Conservation (phyloP, 2,113 vertebrate genomes). For the Hemibates koningsi region DNA sequence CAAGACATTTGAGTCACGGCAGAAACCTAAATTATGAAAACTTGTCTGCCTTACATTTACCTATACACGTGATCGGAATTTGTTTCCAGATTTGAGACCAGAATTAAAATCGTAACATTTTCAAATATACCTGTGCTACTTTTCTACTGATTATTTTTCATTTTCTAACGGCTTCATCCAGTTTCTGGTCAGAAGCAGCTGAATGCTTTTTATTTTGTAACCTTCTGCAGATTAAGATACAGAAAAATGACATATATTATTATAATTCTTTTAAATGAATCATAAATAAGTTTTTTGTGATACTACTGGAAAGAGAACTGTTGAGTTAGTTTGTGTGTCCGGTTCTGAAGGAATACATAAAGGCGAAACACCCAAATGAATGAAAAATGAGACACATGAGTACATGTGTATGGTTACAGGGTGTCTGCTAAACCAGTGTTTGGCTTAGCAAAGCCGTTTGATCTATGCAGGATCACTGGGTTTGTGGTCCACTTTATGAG, state of each 20-base stretch:
- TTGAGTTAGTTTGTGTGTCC: not conserved
- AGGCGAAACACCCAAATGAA: slow-evolving; percentile 1
- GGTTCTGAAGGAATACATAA: not conserved
- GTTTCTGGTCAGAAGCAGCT: not conserved
- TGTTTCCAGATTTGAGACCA: not conserved
- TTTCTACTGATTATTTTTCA: not conserved
- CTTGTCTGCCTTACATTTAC: slow-evolving; percentile 13
- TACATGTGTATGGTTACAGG: not conserved
- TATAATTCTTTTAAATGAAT: not conserved
- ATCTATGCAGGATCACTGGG: slow-evolving; percentile 9
- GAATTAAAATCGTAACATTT: not conserved
- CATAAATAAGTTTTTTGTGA: not conserved
- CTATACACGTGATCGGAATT: not conserved
- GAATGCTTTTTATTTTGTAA: not conserved
- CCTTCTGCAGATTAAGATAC: not conserved
- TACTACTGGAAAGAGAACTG: slow-evolving; percentile 9
- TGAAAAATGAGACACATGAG: not conserved
- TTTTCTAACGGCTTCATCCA: not conserved
- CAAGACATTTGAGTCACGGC: not conserved
- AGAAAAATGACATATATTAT: not conserved
- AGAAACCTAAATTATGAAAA: not conserved
- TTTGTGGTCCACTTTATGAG: not conserved
- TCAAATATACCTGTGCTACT: not conserved
- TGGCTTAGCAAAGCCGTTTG: slow-evolving; percentile 24
- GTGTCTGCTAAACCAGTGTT: not conserved